A percentile compares a stretch with the other conserved stretches of the same genome.
phyloP scores from a whole-genome alignment of 2,113 vertebrate genomes.

The Malurus alboscapulatus region DNA sequence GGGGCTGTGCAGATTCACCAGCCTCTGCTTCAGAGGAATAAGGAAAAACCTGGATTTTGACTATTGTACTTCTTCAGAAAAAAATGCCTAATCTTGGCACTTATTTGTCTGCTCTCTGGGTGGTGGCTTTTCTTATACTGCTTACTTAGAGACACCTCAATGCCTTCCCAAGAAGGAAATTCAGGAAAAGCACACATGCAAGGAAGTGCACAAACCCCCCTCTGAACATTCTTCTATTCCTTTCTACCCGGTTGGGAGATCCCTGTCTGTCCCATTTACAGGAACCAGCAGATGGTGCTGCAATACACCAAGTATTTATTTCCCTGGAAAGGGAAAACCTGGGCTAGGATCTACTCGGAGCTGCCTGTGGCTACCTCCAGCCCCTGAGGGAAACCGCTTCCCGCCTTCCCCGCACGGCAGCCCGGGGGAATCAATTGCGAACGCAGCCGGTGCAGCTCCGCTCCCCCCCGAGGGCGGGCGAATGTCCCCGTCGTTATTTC shows the following conservation, averaged over 20 bases:
- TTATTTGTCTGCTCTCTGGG: neutral
- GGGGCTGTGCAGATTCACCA: neutral
- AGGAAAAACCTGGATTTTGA: neutral
- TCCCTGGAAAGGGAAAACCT: neutral
- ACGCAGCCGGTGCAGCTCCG: neutral
- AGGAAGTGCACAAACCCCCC: fast-evolving
- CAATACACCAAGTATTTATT: slow-evolving; percentile 5
- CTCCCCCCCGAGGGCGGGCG: neutral
- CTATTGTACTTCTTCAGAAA: neutral
- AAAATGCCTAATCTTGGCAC: neutral
- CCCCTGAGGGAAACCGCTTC: neutral
- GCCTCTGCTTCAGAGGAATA: neutral
- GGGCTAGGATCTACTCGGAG: fast-evolving
- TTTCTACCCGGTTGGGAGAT: fast-evolving
- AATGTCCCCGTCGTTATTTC: neutral
- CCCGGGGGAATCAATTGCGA: neutral
- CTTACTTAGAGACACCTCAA: neutral
- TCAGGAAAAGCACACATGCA: neutral
- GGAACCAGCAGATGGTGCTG: slow-evolving; percentile 74
- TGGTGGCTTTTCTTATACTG: neutral
- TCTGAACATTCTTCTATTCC: no score
- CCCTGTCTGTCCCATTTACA: fast-evolving
- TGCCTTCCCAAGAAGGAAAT: neutral
- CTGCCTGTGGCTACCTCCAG: neutral
- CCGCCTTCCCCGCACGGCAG: neutral